Base-by-base conservation (phyloP, 1,140 invertebrate genomes). In the Drosophila bipectinata region DNA sequence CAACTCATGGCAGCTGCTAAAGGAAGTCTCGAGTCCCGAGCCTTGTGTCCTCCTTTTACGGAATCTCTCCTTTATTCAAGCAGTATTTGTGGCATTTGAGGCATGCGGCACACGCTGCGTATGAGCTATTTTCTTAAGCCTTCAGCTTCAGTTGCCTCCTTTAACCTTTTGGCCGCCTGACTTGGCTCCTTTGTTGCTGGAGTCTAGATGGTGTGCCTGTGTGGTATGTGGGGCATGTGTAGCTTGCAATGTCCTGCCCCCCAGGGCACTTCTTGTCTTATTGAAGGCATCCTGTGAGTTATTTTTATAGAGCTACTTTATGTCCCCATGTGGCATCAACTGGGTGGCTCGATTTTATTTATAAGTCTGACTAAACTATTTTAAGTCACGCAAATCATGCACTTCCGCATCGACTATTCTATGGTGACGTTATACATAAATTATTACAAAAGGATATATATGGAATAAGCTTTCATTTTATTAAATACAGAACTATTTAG, bases 251-350 rank as follows among this genome's bases (percentile, higher is more conserved):
- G 52, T 32, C 49, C 48, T 53, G 21, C 21, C 39, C 28, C 55
- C 44, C 44, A 51, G 18, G 15, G 30, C 56, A 34, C 49, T 41
- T 39, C 28, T 52, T 48, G 61, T 53, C 66, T 61, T 71, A 72
- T 87, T 78, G 69, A 75, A 87, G 77, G 82, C 79, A 87, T 79
- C 83, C 34, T 88, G 76, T 77, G 76, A 82, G 83, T 68, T 88
- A 88, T 87, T 87, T 87, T 87, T 88, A 87, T 87, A 71, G 57
- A 79, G 83, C 83, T 74, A 82, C 83, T 87, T 88, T 76, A 76
- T 63, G 39, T 62, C 48, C 57, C 54, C 45, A 59, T 83, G 76
- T 72, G 71, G 75, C 81, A 62, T 76, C 75, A 72, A 63, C 51
- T 58, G 67, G 66, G 45, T 51, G 67, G 53, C 47, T 47, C 56